Conservation (phyloP, 2,888 invertebrate genomes). For the Dryobota labecula region DNA sequence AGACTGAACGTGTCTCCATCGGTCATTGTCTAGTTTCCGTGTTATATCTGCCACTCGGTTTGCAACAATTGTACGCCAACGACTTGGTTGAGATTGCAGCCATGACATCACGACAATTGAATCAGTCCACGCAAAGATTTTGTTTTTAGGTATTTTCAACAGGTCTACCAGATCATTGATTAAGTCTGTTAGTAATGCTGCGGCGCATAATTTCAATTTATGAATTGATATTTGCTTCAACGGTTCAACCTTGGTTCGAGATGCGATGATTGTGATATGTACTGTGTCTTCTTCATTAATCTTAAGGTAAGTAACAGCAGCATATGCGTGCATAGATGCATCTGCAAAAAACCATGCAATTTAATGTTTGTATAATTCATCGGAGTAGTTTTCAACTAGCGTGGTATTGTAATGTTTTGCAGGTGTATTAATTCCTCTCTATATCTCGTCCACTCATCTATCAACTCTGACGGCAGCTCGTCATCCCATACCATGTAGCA, state of each 20-base stretch:
- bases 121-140: not conserved
- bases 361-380: not conserved
- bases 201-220: conserved; percentile 2
- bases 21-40: not conserved
- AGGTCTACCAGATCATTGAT: not conserved
- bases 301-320: not conserved
- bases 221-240: not conserved
- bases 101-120: not conserved
- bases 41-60: not conserved
- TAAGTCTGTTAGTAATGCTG: not conserved
- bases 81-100: not conserved
- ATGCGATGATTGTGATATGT: too few relatives aligned
- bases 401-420: not conserved
- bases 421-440: conserved; percentile 1
- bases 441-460: not conserved
- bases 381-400: not conserved
- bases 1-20: not conserved
- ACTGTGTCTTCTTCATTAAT: not conserved
- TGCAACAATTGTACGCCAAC: not conserved
- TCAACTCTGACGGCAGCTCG: too few relatives aligned
- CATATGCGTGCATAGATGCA: too few relatives aligned
- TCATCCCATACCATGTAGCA: too few relatives aligned
- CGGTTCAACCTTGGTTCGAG: not conserved
- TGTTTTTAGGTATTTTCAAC: not conserved
- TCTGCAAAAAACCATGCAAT: conserved; percentile 2